Evolutionary conservation across 2,113 vertebrate genomes (phyloP), one percentile per base, ranked within the genome.

Genomic region (Carassius auratus): DNA sequence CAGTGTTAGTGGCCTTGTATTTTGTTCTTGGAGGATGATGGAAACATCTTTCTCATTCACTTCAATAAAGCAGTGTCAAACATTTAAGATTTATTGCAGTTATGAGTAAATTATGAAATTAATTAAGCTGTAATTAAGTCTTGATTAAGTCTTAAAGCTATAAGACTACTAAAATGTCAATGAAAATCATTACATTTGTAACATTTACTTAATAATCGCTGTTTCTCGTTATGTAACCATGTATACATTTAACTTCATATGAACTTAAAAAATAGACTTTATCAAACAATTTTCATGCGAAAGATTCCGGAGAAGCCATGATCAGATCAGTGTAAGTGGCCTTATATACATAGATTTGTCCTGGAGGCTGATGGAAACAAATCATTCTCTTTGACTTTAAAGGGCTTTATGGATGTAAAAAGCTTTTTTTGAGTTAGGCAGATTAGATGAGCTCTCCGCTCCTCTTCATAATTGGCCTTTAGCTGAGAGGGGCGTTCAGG

Each of bases 381-480:
- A 81, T 80, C 48, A 55, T 73, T 45, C 61, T 86, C 50, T 38
- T 86, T 81, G 66, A 78, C 69, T 86, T 83, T 75, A 71, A 85
- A 89, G 73, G 77, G 52, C 45, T 64, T 83, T 66, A 52, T 87
- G 48, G 45, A 85, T 59, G 69, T 87, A 76, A 89, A 83, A 76
- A 75, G 36, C 23, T 45, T 83, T 85, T 48, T 42, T 21, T 21
- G 33, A 76, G 48, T 33, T n/a, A 2, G n/a, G 5, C 38, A 76
- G 62, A 87, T 82, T 86, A 68, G 79, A 84, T 50, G 61, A 86
- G 77, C 30, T 30, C 74, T 68, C 42, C 59, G 23, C 50, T 48
- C 45, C 45, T 48, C 45, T 73, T 81, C 75, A 74, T 81, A 66
- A 74, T 42, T 36, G 36, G 71, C 79, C 74, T 86, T 83, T 83